A percentile compares a stretch with the other conserved stretches of the same genome.
phyloP scores from a whole-genome alignment of 2,797 vertebrate species.

The Kryptopterus vitreolus region DNA sequence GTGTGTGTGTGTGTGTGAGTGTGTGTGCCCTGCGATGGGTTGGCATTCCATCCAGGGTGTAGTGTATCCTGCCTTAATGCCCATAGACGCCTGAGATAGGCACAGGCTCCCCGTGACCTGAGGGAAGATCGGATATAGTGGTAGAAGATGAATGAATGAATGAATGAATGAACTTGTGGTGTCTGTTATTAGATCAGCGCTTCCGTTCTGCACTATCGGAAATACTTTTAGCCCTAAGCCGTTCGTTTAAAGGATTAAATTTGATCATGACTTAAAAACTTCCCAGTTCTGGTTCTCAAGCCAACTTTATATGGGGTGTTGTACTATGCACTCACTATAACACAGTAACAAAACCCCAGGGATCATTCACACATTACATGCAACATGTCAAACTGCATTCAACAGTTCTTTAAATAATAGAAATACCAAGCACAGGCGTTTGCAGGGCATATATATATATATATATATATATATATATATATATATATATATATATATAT shows the following conservation, averaged over 20 bases:
- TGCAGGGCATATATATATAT: neutral
- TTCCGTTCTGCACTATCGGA: neutral
- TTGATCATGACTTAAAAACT: neutral
- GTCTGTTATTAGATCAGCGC: neutral
- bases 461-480: too few relatives aligned
- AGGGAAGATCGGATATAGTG: too few relatives aligned
- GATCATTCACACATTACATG: neutral
- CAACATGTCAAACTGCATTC: neutral
- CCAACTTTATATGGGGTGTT: neutral
- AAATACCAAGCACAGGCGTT: neutral
- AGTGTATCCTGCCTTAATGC: too few relatives aligned
- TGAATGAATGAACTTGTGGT: neutral
- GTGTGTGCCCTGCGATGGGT: too few relatives aligned
- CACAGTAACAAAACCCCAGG: neutral
- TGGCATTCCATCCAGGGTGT: too few relatives aligned
- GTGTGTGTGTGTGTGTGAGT: too few relatives aligned
- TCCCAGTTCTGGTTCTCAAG: neutral
- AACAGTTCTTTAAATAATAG: neutral
- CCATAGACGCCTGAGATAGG: too few relatives aligned
- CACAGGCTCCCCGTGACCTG: too few relatives aligned
- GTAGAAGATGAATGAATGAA: too few relatives aligned
- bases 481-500: neutral
- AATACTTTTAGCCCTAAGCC: neutral
- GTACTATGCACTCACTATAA: neutral
- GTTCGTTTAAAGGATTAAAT: neutral